These are phyloP conservation scores for Oxytorus armatus DNA, from an alignment of 2,888 invertebrate species.

Conservation along the genomic window DNA sequence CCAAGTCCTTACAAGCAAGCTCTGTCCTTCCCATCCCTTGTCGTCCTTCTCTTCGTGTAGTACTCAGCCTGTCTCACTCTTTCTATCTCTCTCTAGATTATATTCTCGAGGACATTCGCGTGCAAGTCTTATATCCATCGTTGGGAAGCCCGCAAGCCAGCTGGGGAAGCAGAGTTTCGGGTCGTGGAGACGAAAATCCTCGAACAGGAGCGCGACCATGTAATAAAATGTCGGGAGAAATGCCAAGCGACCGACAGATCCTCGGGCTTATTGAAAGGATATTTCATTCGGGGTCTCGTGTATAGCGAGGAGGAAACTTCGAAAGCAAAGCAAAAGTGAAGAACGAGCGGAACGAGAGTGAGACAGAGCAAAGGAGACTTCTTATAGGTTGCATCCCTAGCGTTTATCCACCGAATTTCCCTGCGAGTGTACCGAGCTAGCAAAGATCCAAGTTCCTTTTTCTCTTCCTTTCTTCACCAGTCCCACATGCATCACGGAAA, in stretches of 20 bases:
- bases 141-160: constrained; percentile 51
- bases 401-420: constrained; percentile 81
- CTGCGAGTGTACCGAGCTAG: constrained; percentile 74
- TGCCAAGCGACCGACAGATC: constrained; percentile 83
- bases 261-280: constrained; percentile 83
- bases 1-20: constrained; percentile 36
- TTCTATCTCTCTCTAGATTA: constrained; percentile 58
- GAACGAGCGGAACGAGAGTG: constrained; percentile 4
- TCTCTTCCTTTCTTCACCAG: constrained; percentile 14
- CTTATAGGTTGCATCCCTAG: constrained; percentile 5
- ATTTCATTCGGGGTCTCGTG: constrained; percentile 79
- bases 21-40: constrained; percentile 37
- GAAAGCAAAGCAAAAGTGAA: constrained; percentile 44
- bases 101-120: constrained; percentile 54
- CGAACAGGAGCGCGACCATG: constrained; percentile 72
- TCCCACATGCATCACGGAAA: constrained; percentile 10
- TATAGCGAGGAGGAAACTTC: constrained; percentile 45
- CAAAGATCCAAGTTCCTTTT: constrained; percentile 43
- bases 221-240: constrained; percentile 83
- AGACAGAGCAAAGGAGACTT: neutral
- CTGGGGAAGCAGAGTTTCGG: constrained; percentile 56
- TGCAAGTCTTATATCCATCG: constrained; percentile 54
- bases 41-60: constrained; percentile 18
- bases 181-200: constrained; percentile 68
- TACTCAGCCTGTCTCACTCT: constrained; percentile 3